phyloP scores from a whole-genome alignment of 2,888 invertebrate species.

The Anthrax anthrax region DNA sequence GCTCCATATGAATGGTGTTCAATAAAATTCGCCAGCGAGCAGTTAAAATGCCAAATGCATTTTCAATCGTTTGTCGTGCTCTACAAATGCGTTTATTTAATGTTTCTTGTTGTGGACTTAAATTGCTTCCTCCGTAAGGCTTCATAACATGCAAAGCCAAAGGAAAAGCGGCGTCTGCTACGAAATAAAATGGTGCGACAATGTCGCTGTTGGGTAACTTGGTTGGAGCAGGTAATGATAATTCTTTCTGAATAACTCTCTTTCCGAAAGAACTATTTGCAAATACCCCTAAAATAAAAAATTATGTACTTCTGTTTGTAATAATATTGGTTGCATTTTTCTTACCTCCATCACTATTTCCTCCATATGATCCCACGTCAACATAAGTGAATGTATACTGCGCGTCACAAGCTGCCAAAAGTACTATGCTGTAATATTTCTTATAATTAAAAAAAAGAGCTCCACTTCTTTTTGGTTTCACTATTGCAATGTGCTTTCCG shows the following conservation, averaged over 20 bases:
- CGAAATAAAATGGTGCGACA: not conserved
- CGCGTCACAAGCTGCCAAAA: conserved; percentile 19
- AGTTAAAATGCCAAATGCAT: conserved; percentile 12
- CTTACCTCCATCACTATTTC: not conserved
- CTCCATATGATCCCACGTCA: not conserved
- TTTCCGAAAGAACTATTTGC: not conserved
- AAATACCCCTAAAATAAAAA: no score
- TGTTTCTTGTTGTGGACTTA: not conserved
- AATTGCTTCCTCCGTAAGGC: not conserved
- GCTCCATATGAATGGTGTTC: not conserved
- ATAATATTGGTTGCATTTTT: not conserved
- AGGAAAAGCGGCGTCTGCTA: not conserved
- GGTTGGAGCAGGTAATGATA: not conserved
- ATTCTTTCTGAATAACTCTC: not conserved
- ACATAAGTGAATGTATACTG: conserved; percentile 12
- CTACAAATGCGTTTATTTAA: conserved; percentile 10
- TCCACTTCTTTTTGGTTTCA: conserved; percentile 17
- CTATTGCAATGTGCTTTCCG: conserved; percentile 19
- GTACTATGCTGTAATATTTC: conserved; percentile 19
- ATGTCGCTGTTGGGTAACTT: not conserved
- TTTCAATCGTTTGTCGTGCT: conserved; percentile 7
- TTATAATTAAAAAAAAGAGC: conserved; percentile 21
- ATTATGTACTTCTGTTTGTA: no score
- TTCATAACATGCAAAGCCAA: not conserved
- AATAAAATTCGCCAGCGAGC: not conserved